These are phyloP conservation scores for Drosophila nigromelanica DNA, from an alignment of 1,140 invertebrate species.

Conservation along the genomic window DNA sequence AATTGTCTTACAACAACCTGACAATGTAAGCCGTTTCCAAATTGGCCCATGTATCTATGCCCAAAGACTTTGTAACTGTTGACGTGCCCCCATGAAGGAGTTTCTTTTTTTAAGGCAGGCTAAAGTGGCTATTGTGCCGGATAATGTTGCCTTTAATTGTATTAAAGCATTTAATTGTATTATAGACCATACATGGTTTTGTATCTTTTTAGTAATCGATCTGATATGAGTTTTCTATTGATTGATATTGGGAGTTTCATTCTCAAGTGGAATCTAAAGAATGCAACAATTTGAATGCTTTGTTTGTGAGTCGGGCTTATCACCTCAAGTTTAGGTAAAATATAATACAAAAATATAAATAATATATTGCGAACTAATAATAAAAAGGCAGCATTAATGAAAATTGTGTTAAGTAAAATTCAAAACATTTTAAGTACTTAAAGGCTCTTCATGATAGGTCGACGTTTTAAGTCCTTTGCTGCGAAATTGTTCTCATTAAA, in stretches of 20 bases:
- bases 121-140: slow-evolving; percentile 24
- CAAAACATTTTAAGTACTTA: too few relatives aligned
- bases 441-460: too few relatives aligned
- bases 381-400: too few relatives aligned
- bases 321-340: too few relatives aligned
- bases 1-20: slow-evolving; percentile 60
- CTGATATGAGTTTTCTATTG: not conserved
- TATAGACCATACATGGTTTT: slow-evolving; percentile 13
- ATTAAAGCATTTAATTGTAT: slow-evolving; percentile 42
- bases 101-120: slow-evolving; percentile 5
- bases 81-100: slow-evolving; percentile 3
- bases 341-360: too few relatives aligned
- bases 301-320: too few relatives aligned
- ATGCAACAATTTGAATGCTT: too few relatives aligned
- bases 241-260: not conserved
- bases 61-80: slow-evolving; percentile 63
- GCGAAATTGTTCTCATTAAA: too few relatives aligned
- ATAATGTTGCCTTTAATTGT: slow-evolving; percentile 54
- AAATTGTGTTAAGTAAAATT: too few relatives aligned
- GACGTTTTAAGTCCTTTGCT: too few relatives aligned
- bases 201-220: not conserved
- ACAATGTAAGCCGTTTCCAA: slow-evolving; percentile 27
- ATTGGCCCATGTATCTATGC: slow-evolving; percentile 46
- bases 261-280: not conserved
- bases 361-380: too few relatives aligned